Conservation (phyloP, 2,113 vertebrate genomes). For the Gallinago media region DNA sequence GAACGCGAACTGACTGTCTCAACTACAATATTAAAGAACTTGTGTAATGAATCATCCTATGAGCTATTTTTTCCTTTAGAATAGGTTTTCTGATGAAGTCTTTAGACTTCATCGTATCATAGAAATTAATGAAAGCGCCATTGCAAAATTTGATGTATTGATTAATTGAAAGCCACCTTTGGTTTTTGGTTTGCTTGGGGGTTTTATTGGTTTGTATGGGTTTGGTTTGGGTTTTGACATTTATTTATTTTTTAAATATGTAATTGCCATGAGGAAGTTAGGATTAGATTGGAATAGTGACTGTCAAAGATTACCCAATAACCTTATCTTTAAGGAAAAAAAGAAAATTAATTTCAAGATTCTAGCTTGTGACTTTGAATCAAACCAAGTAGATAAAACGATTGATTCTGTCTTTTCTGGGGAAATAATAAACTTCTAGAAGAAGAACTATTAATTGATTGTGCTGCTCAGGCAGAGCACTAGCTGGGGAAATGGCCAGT, state of each 20-base stretch:
- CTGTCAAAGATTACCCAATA: neutral
- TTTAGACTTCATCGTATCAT: neutral
- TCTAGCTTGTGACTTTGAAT: neutral
- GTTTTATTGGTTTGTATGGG: neutral
- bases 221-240: neutral
- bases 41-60: neutral
- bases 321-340: neutral
- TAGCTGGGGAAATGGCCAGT: neutral
- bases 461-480: neutral
- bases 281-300: neutral
- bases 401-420: neutral
- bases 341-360: neutral
- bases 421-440: neutral
- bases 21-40: neutral
- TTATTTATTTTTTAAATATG: neutral
- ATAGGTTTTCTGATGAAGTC: neutral
- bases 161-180: neutral
- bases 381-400: neutral
- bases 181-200: neutral
- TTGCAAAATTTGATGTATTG: neutral
- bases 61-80: neutral
- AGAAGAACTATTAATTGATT: neutral
- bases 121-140: neutral
- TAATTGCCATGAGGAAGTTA: neutral
- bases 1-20: neutral